Evolutionary conservation across 1,140 invertebrate genomes (phyloP), one percentile per base, ranked within the genome.

Genomic region (Tetramorium parvispinum): DNA sequence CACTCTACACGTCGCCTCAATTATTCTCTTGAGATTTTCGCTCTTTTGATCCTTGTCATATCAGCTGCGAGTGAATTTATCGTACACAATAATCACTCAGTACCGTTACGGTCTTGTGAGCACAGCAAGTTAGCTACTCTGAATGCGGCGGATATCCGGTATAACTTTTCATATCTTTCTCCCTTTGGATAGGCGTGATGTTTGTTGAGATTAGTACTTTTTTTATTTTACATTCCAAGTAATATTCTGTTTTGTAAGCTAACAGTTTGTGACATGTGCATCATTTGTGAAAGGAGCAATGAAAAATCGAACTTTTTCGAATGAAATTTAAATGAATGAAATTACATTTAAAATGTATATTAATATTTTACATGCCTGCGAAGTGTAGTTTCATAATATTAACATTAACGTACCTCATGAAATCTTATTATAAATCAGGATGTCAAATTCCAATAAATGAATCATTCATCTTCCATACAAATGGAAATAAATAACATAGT

Each of bases 131-230:
- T 71, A 43, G 77, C n/a, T 24, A 65, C 37, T 87, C 43, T 92
- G 79, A 89, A 88, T 91, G 76, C 61, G 70, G 66, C 91, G 91
- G 92, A 92, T 73, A 82, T 92, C 92, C 91, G 87, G 85, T 40
- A 49, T n/a, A 49, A 59, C 87, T 90, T 91, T 88, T 65, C 76
- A 63, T 70, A 61, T 73, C 40, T 85, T 76, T 85, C 88, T 86
- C 57, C 66, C 61, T 77, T 46, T n/a, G 11, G 21, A 21, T 27
- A 53, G 40, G 61, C 21, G 40, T 46, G 24, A 63, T 66, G 61
- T 70, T 46, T 68, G 11, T 66, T 71, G 68, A 32, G 32, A 83
- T 83, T 83, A 75, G 8, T 21, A 61, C 27, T 77, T 24, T 83
- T 83, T 49, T 24, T 63, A n/a, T 13, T 49, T 63, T 13, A 40